Base-by-base conservation (phyloP, 2,113 vertebrate species). In the Asarcornis scutulata region DNA sequence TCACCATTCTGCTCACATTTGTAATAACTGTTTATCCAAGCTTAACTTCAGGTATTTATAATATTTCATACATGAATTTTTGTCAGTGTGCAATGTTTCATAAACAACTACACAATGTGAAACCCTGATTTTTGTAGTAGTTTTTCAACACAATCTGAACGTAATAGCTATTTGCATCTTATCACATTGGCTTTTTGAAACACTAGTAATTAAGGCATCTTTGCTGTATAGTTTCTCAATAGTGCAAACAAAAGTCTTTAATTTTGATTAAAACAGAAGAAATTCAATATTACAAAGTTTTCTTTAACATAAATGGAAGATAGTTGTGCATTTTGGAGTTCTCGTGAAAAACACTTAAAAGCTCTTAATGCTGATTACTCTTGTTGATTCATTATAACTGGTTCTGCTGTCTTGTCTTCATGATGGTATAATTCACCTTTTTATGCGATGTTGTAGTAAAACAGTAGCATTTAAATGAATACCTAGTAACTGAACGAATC, bases 171-270 rank as follows among this genome's bases (percentile, higher is more conserved):
- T 82, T 60, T 94, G 90, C 96, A 96, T 95, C 55, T 95, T 95
- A 96, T 96, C 42, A 97, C 46, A 96, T 95, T 97, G 97, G 97
- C 95, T 97, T 98, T 77, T 91, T 86, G 27, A 96, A 97, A 96
- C 66, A 92, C 97, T 96, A 97, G 92, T 96, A 97, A 97, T 98
- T 98, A 98, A 98, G 98, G 98, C 98, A 98, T 97, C 96, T 96
- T 92, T 96, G 76, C 89, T 97, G 86, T 97, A 97, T 88, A 96
- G 89, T 97, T 97, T 98, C 86, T 98, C 94, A 97, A 95, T 96
- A 97, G 96, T 97, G 96, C 97, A 97, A 92, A 98, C 96, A 97
- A 94, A 97, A 66, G 68, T 97, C 96, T 96, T 97, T 97, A 97
- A 97, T 93, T 95, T 97, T 92, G 91, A 96, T 97, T 97, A 96